Base-by-base conservation (phyloP, 2,113 vertebrate genomes). In the Hypomesus transpacificus region DNA sequence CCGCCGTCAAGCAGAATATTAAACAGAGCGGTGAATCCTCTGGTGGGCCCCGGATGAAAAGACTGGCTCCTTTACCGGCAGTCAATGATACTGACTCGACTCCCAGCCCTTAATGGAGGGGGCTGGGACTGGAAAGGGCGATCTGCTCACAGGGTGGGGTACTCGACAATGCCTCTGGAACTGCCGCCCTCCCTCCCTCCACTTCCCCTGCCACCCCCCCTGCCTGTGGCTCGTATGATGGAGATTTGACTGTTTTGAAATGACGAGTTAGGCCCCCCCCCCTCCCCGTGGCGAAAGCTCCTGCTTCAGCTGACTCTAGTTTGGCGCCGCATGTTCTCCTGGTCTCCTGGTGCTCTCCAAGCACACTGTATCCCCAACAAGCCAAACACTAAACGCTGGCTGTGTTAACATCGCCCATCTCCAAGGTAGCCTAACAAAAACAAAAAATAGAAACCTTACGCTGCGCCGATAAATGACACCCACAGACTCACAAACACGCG, bases 1-100 rank as follows among this genome's bases (percentile, higher is more conserved):
- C 83, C 80, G 73, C 70, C 53, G 74, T 82, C 71, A 84, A 82
- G 85, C 72, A 50, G 89, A 87, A 90, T 90, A 87, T 86, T 88
- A 91, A 88, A 81, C 72, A 73, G 69, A 76, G 74, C 80, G 56
- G 68, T 77, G 81, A 85, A 86, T 85, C 81, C 82, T 81, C 82
- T 58, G 54, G 31, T 68, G 9, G 60, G 4, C 0, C 56, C 62
- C 24, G 39, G 66, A 80, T 80, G 76, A 75, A 82, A 84, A 84
- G 80, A 79, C 80, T 86, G 77, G 69, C 28, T 69, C 84, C 78
- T 85, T 86, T 79, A 85, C 77, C 76, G 72, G 31, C 65, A 80
- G 79, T 85, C 60, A 53, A 76, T 82, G 74, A 85, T 76, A 76
- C 66, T 63, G 80, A 76, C 71, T 80, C 71, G 57, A 75, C 70